Conservation (phyloP, 2,113 vertebrate species). For the Suricata suricatta region DNA sequence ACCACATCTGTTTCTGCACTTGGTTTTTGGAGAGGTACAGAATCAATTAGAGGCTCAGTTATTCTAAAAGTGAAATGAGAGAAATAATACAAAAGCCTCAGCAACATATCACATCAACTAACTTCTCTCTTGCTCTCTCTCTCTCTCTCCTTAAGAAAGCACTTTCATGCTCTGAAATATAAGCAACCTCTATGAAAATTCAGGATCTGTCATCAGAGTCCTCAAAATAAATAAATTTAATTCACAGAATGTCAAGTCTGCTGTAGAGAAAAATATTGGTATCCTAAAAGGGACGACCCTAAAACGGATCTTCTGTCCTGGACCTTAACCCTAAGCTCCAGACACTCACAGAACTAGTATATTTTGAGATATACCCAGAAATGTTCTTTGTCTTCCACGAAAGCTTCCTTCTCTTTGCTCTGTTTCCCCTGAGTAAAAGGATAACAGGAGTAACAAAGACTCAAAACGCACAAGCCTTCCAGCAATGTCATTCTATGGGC, state of each 20-base stretch:
- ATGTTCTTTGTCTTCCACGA: no score
- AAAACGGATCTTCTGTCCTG: neutral
- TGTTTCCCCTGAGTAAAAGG: neutral
- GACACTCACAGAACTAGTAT: neutral
- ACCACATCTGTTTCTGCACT: neutral
- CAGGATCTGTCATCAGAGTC: neutral
- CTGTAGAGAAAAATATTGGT: neutral
- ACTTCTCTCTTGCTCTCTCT: neutral
- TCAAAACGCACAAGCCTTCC: neutral
- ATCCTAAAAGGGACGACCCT: neutral
- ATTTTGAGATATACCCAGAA: neutral
- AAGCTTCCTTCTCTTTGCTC: no score
- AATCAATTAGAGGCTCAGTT: neutral
- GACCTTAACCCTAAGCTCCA: neutral
- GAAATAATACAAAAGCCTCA: neutral
- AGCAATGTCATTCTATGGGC: neutral
- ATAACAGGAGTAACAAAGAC: neutral
- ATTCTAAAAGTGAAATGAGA: constrained; percentile 1
- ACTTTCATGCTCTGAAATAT: neutral
- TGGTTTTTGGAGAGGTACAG: neutral
- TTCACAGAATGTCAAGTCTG: neutral
- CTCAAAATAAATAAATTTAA: neutral
- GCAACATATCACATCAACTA: neutral
- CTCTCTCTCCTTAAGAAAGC: neutral
- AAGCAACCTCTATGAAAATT: neutral